Evolutionary conservation across 1,140 invertebrate genomes (phyloP).

Genomic region (Kradibia gibbosae): DNA sequence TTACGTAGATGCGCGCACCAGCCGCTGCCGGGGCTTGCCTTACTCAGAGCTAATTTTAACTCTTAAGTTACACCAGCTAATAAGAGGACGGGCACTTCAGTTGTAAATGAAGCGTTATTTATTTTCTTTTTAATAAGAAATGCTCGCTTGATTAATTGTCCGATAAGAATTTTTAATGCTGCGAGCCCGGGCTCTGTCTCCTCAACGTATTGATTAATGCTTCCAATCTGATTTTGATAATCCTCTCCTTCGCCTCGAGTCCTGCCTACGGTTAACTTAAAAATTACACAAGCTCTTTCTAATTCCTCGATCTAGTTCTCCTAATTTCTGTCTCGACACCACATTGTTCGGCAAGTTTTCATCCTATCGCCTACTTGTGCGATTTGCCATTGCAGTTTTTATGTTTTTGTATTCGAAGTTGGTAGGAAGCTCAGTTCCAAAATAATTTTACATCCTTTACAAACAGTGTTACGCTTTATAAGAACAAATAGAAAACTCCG

Average conservation of each 20-base stretch:
- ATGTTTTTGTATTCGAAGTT: no score
- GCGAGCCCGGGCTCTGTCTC: no score
- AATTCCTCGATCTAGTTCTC: no score
- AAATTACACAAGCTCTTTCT: neutral
- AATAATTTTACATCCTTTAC: no score
- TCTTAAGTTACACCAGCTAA: neutral
- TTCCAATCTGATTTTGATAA: neutral
- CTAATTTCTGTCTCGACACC: no score
- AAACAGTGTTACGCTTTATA: no score
- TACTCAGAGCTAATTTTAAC: constrained; percentile 17
- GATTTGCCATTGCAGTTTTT: no score
- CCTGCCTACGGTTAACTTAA: neutral
- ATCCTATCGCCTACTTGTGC: no score
- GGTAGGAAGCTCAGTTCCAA: no score
- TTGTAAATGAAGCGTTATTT: neutral
- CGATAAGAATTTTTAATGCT: neutral
- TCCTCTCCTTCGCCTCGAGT: neutral
- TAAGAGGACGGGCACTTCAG: neutral
- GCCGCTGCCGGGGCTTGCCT: neutral
- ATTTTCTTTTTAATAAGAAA: neutral
- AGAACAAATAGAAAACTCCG: no score
- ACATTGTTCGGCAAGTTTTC: no score
- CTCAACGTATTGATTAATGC: neutral
- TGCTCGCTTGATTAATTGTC: neutral
- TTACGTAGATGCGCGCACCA: neutral